Evolutionary conservation across 1,140 invertebrate species (phyloP), one percentile per base, ranked within the genome.

Genomic region (Nylanderia fulva): DNA sequence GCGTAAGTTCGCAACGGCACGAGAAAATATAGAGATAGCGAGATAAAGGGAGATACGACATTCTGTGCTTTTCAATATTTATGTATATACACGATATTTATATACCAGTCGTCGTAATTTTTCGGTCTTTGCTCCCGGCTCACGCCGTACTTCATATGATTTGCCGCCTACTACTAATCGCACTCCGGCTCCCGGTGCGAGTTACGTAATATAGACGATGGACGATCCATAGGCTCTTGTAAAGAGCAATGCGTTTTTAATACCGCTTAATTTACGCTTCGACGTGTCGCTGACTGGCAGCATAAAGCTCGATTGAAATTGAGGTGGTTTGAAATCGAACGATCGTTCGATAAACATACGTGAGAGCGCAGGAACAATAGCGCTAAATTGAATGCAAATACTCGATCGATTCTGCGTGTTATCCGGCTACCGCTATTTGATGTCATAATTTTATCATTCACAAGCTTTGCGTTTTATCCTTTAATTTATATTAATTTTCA

Each of bases 11-110:
- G 15, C 15, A 15, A 48, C 11, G 21, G n/a, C n/a, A n/a, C 27
- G 64, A 79, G 56, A 33, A 89, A 80, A 79, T 84, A 84, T 56
- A 80, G 61, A 69, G 79, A 86, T 86, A 0, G 39, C 56, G 48
- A 29, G 88, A 89, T 84, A 80, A 79, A 8, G 21, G 15, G 21
- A 33, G n/a, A n/a, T n/a, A n/a, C 29, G 77, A 80, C 71, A 83
- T 33, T 33, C 33, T 21, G 18, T n/a, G 72, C 39, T 82, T 82
- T 82, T 74, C 83, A 48, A 21, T 33, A 21, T n/a, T n/a, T 71
- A 82, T 58, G 85, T 82, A 85, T 63, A 45, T 45, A 48, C 18
- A 48, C 15, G 5, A 4, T 18, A 48, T 48, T 48, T 36, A 69
- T 36, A 69, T 39, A n/a, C 64, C 76, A 42, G 5, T 24, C 76